A percentile compares a stretch with the other conserved stretches of the same genome.
Conservation (phyloP, 2,797 vertebrate species). For the Otolemur crassicaudatus region DNA sequence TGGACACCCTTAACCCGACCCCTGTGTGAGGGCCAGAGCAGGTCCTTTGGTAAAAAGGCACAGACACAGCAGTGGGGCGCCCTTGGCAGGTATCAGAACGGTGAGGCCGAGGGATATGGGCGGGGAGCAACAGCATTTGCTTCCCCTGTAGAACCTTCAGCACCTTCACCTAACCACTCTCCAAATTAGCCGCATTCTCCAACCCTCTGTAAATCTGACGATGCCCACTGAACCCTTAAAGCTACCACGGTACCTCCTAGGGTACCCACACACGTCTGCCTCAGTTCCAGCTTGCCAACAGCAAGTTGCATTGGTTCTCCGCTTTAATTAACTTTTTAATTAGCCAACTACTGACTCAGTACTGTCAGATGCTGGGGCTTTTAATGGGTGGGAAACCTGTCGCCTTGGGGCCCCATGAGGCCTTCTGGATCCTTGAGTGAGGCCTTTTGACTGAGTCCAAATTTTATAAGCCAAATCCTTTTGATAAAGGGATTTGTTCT, state of each 20-base stretch:
- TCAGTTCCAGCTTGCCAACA: not conserved
- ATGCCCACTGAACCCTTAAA: not conserved
- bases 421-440: not conserved
- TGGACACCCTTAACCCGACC: not conserved
- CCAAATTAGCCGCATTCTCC: too few species aligned
- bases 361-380: not conserved
- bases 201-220: not conserved
- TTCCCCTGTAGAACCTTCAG: not conserved
- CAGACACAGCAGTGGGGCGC: not conserved
- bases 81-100: too few species aligned
- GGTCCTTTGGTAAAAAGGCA: not conserved
- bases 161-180: not conserved
- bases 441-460: not conserved
- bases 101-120: not conserved
- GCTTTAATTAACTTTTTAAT: not conserved
- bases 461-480: not conserved
- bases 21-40: too few species aligned
- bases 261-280: not conserved
- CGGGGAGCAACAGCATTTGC: not conserved
- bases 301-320: not conserved
- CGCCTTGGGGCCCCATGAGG: too few species aligned
- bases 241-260: not conserved
- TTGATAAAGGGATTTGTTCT: too few species aligned
- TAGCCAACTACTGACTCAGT: not conserved
- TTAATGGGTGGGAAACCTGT: not conserved